These are phyloP conservation scores for Drosophila bocqueti DNA, from an alignment of 1,140 invertebrate species.

Conservation along the genomic window DNA sequence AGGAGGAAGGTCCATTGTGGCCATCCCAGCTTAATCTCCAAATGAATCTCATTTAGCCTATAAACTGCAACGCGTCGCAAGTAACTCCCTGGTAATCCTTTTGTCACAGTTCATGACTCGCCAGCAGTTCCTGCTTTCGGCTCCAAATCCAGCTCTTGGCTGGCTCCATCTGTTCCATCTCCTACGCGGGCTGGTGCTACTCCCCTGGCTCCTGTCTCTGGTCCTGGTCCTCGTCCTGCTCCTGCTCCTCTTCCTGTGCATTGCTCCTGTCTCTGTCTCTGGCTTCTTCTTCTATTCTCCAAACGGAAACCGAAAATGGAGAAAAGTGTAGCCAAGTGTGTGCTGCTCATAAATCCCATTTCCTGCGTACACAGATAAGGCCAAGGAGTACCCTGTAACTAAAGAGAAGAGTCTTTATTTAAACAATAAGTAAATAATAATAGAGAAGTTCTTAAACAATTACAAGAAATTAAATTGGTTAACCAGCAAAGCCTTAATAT, in stretches of 20 bases:
- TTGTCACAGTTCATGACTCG: slow-evolving; percentile 76
- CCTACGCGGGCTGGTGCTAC: neutral
- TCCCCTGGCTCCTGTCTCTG: neutral
- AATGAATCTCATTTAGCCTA: slow-evolving; percentile 78
- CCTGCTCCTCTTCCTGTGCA: neutral
- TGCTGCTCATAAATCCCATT: slow-evolving; percentile 65
- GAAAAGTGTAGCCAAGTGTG: slow-evolving; percentile 24
- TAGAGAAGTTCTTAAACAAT: neutral
- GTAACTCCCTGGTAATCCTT: slow-evolving; percentile 75
- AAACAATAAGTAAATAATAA: neutral
- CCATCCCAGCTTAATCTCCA: slow-evolving; percentile 58
- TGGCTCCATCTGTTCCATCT: slow-evolving; percentile 18
- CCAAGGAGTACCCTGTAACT: neutral
- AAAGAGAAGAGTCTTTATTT: neutral
- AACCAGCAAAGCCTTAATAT: neutral
- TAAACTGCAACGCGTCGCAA: slow-evolving; percentile 57
- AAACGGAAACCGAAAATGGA: slow-evolving; percentile 16
- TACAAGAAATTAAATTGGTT: neutral
- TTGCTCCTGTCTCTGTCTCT: neutral
- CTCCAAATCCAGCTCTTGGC: slow-evolving; percentile 11
- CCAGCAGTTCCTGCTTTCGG: slow-evolving; percentile 41
- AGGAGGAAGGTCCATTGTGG: slow-evolving; percentile 15
- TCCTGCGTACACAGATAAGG: neutral
- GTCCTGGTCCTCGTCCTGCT: too few species aligned
- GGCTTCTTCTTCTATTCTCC: neutral